Evolutionary conservation across 2,113 vertebrate species (phyloP), one percentile per base, ranked within the genome.

Genomic region (Bungarus multicinctus): DNA sequence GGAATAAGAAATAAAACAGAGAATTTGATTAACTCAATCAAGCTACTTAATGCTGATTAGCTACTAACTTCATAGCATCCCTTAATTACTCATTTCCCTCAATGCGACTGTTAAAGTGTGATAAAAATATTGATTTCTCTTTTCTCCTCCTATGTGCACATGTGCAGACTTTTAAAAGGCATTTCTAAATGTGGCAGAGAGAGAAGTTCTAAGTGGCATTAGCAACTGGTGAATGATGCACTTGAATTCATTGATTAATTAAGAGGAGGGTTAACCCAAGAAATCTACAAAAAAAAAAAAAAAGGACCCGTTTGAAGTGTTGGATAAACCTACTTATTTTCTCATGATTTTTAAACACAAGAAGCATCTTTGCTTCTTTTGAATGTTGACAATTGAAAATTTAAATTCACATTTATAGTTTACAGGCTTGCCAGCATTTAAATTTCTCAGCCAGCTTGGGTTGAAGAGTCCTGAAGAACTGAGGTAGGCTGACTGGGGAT

Each of bases 151-250:
- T 39, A 12, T 25, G 10, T 43, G 39, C 34, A 43, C 54, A 50
- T 58, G 57, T 47, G 39, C 23, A 45, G 39, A 89, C 43, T 90
- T 90, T 47, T 47, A 90, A 47, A 18, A 50, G 22, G 43, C 57
- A 64, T 90, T 90, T 90, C 89, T 69, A 69, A 90, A 90, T 20
- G 58, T 69, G 60, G 89, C 43, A 50, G 89, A 90, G 60, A 89
- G 58, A 90, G 25, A 47, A 90, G 30, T 50, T 90, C 47, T 20
- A 20, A 64, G 43, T 50, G 25, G 57, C 57, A 64, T 60, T 64
- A 64, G 89, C 57, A 8, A 69, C 34, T 30, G 6, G 30, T 90
- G 89, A 90, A 64, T 64, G 58, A 90, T 90, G 89, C 43, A n/a
- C 25, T 50, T 30, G 39, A 90, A 89, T 60, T 89, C 54, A 90